These are phyloP conservation scores for Clinocottus analis DNA, from an alignment of 2,113 vertebrate genomes.

Conservation along the genomic window DNA sequence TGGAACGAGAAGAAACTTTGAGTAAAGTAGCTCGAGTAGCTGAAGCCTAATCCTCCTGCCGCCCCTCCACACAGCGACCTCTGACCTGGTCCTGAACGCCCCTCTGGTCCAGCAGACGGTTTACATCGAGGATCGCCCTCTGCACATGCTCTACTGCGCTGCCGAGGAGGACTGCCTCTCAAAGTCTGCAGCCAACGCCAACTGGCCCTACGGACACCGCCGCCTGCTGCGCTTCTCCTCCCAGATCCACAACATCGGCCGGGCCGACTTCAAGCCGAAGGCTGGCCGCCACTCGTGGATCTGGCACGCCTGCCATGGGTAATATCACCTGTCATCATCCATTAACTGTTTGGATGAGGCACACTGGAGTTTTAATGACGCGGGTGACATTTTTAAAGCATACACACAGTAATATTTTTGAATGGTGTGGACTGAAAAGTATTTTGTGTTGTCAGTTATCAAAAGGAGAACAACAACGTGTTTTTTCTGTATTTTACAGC, in stretches of 20 bases:
- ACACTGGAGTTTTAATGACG: not conserved
- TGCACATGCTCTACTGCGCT: conserved; percentile 97
- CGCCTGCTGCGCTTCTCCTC: conserved; percentile 98
- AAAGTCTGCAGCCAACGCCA: conserved; percentile 88
- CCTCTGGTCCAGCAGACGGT: conserved; percentile 92
- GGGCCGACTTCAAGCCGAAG: conserved; percentile 96
- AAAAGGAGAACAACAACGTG: not conserved
- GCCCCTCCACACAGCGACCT: conserved; percentile 85
- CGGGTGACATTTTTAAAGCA: not conserved
- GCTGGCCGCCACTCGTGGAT: conserved; percentile 98
- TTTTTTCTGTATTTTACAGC: conserved; percentile 73
- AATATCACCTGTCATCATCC: conserved; percentile 3
- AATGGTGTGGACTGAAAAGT: not conserved
- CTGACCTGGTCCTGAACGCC: conserved; percentile 92
- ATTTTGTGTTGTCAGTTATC: not conserved
- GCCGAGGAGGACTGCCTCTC: conserved; percentile 97
- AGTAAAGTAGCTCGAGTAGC: not conserved
- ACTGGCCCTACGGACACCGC: conserved; percentile 97
- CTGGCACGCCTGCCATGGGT: conserved; percentile 99
- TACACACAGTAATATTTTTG: not conserved
- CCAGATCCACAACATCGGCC: conserved; percentile 96
- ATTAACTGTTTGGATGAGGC: not conserved
- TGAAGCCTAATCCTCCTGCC: not conserved
- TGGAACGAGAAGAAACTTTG: too few species aligned
- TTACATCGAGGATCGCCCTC: conserved; percentile 96